These are phyloP conservation scores for Porites evermanni DNA, from an alignment of 92 coral and sea anemone genomes.

Conservation along the genomic window DNA sequence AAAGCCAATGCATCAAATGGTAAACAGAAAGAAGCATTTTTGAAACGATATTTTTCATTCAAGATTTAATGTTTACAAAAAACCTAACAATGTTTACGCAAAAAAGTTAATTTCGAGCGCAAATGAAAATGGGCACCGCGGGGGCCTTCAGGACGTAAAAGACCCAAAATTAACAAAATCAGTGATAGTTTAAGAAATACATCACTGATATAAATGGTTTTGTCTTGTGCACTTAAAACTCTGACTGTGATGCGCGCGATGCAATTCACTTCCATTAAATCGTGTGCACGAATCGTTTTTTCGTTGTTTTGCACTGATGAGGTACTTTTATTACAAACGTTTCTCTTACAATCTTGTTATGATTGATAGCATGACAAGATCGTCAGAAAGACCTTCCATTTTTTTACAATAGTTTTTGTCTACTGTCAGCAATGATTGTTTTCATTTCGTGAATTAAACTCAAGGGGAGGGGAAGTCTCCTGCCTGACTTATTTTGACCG, in stretches of 20 bases:
- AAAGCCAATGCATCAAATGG: background rate
- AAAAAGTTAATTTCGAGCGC: constrained; percentile 23
- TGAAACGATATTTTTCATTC: background rate
- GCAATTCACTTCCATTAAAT: background rate
- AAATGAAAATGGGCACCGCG: constrained; percentile 6
- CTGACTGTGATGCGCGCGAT: background rate
- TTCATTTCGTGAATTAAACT: constrained; percentile 27
- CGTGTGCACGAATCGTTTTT: background rate
- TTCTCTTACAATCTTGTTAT: background rate
- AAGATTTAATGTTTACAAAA: background rate
- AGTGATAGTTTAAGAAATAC: constrained; percentile 7
- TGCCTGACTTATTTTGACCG: constrained; percentile 4
- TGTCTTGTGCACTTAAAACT: background rate
- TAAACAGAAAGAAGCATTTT: background rate
- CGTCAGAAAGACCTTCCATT: background rate
- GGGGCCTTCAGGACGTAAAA: background rate
- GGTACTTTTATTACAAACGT: background rate
- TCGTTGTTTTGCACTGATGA: background rate
- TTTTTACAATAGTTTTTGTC: background rate
- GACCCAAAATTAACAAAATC: constrained; percentile 6
- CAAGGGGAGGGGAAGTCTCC: constrained; percentile 32
- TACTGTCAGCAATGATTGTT: background rate
- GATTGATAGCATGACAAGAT: background rate
- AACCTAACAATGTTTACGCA: constrained; percentile 1
- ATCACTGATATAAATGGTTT: constrained; percentile 18